Base-by-base conservation (phyloP, 30 jellyfish, hydroid and myxozoan species). In the Mastigias papua region DNA sequence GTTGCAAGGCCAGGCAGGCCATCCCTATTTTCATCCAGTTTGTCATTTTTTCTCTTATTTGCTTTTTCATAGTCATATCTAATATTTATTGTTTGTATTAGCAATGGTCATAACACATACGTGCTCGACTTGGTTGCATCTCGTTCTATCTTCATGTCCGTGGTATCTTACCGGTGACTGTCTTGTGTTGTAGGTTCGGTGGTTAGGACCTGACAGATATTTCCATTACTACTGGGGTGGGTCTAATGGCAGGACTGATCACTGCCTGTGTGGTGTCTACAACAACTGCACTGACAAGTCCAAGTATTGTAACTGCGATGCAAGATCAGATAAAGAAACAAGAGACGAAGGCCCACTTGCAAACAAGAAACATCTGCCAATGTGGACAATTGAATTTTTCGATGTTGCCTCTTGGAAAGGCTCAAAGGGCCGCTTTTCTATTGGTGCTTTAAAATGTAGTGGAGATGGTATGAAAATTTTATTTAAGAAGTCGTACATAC, bases 191-290 rank as follows among this genome's bases (percentile, higher is more conserved):
- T 69, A 88, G 91, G 96, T 79, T 30, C 89, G 97, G 1, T 89
- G 97, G 97, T 32, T 73, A 17, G 97, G 97, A 7, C 70, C 88
- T 26, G 61, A 81, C 61, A 31, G 80, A 67, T 22, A 63, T 61
- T 86, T 35, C 42, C 97, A 89, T 34, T 89, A 80, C 93, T 89
- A 89, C 86, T 89, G 97, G 97, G 97, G 91, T 31, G 97, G 93
- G 19, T 69, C 97, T 1, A 62, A 73, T 2, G 97, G 93, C 67
- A 80, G 57, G 30, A 60, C 67, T 10, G 70, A 49, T 49, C 66
- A 80, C n/a, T 89, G 97, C 81, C 33, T 76, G 19, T 89, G 97
- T 61, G 97, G 97, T 34, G 85, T 80, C 11, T 48, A 78, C 71
- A 72, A 49, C 29, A 81, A 78, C 67, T 89, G 97, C 88, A 62